Percentiles rank a stretch among this genome's conserved stretches.
Conservation (phyloP, 2,113 vertebrate species). For the Phyllopteryx taeniolatus region DNA sequence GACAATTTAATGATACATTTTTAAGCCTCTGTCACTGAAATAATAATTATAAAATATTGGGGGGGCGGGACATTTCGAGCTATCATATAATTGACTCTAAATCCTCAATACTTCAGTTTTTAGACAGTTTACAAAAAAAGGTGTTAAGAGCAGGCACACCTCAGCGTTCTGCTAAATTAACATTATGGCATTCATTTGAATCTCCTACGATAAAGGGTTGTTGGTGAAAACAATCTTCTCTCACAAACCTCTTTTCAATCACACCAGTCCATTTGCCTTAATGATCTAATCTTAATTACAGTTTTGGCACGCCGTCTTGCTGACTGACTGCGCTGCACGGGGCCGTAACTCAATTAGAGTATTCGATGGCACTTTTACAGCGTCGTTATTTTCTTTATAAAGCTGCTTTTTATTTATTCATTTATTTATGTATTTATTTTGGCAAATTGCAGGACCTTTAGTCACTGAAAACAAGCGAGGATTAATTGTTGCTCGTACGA, state of each 20-base stretch:
- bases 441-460: not conserved
- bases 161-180: not conserved
- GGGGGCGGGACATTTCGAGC: not conserved
- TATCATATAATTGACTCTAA: slow-evolving; percentile 4
- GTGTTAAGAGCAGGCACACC: slow-evolving; percentile 4
- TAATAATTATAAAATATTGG: too few species aligned
- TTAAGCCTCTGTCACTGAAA: too few species aligned
- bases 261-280: not conserved
- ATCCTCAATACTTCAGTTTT: not conserved
- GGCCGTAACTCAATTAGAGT: slow-evolving; percentile 44
- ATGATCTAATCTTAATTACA: slow-evolving; percentile 51
- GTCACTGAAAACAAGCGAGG: not conserved
- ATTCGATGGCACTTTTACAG: slow-evolving; percentile 32
- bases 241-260: slow-evolving; percentile 19
- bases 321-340: slow-evolving; percentile 25
- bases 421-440: slow-evolving; percentile 2
- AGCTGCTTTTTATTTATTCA: slow-evolving; percentile 9
- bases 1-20: too few species aligned
- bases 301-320: slow-evolving; percentile 35
- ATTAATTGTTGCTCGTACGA: not conserved
- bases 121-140: slow-evolving; percentile 14
- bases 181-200: not conserved
- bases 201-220: not conserved
- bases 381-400: slow-evolving; percentile 27
- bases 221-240: not conserved